A percentile compares a stretch with the other conserved stretches of the same genome.
These are phyloP conservation scores for Pelagia noctiluca DNA, from an alignment of 30 jellyfish, hydroid and myxozoan species.

Conservation along the genomic window DNA sequence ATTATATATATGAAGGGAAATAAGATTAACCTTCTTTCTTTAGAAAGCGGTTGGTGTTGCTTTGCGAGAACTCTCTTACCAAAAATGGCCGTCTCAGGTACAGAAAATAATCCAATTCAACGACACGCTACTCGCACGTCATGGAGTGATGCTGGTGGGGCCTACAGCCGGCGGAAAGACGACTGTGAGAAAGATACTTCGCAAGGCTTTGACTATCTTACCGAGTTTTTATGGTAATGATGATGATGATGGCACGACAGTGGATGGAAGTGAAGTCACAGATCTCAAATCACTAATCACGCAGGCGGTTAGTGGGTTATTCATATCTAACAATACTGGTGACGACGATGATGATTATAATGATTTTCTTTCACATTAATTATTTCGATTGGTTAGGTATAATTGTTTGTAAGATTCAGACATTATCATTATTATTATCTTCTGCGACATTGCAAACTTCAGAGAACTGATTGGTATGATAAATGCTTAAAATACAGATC, in stretches of 20 bases:
- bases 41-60: conserved; percentile 85
- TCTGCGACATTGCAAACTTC: too few species aligned
- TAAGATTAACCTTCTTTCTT: too few species aligned
- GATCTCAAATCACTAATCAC: conserved; percentile 14
- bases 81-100: conserved; percentile 86
- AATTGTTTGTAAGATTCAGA: too few species aligned
- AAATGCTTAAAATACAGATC: too few species aligned
- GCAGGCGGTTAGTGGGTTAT: conserved; percentile 38
- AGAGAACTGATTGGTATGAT: too few species aligned
- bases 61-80: conserved; percentile 74
- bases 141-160: conserved; percentile 94
- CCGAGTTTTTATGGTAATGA: conserved; percentile 60
- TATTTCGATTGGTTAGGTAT: too few species aligned
- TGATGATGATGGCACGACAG: conserved; percentile 47
- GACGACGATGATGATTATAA: too few species aligned
- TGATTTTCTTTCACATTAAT: too few species aligned
- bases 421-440: too few species aligned
- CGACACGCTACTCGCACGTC: conserved; percentile 82
- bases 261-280: conserved; percentile 54
- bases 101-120: conserved; percentile 75
- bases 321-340: not conserved
- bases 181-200: conserved; percentile 80
- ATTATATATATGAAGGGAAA: too few species aligned
- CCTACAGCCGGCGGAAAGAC: conserved; percentile 94
- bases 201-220: conserved; percentile 56